These are phyloP conservation scores for Myotis yumanensis DNA, from an alignment of 2,113 vertebrate genomes.

Conservation along the genomic window DNA sequence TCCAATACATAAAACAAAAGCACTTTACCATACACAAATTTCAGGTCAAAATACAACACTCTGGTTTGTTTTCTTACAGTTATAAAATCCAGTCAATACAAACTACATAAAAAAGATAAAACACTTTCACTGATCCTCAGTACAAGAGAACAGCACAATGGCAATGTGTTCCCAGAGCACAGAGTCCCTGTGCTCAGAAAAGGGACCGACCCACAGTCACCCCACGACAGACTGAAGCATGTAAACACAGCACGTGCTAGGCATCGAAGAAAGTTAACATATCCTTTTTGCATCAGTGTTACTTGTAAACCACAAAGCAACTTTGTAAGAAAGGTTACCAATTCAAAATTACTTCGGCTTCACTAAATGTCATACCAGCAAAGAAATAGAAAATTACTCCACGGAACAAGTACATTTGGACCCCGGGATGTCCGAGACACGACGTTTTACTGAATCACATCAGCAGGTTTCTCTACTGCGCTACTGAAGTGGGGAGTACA, in stretches of 20 bases:
- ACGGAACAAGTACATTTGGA: conserved; percentile 72
- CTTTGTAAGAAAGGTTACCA: conserved; percentile 70
- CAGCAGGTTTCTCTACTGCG: conserved; percentile 47
- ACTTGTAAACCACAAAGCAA: conserved; percentile 73
- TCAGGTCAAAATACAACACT: conserved; percentile 89
- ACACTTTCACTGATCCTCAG: conserved; percentile 85
- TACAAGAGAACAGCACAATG: conserved; percentile 82
- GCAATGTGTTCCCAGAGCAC: conserved; percentile 76
- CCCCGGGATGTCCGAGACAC: conserved; percentile 59
- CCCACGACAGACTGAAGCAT: conserved; percentile 64
- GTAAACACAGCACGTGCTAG: conserved; percentile 78
- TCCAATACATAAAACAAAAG: conserved; percentile 86
- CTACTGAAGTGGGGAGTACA: conserved; percentile 30
- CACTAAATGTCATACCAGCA: conserved; percentile 53
- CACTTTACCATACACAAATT: conserved; percentile 87
- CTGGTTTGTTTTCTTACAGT: conserved; percentile 86
- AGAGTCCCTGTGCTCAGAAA: conserved; percentile 72
- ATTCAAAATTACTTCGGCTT: conserved; percentile 57
- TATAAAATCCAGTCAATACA: conserved; percentile 88
- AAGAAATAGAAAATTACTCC: conserved; percentile 60
- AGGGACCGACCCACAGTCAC: conserved; percentile 62
- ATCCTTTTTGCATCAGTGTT: conserved; percentile 52
- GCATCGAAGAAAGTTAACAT: conserved; percentile 62
- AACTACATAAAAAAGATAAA: conserved; percentile 89
- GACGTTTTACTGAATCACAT: conserved; percentile 59